Evolutionary conservation across 1,140 invertebrate species (phyloP).

Genomic region (Oncopodura yosiiana): DNA sequence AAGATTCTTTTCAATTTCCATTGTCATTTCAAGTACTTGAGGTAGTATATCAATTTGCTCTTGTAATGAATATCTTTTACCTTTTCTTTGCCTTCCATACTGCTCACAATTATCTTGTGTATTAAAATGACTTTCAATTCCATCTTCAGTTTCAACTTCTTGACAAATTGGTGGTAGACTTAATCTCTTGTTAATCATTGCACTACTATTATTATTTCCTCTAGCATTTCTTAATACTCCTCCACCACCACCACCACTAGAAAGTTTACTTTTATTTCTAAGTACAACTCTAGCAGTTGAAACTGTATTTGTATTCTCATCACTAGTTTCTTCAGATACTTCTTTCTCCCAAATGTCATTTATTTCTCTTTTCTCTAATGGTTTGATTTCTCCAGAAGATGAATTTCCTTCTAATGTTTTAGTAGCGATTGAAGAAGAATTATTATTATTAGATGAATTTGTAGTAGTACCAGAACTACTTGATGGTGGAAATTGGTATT

Average conservation of each 20-base stretch:
- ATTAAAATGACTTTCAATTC: conserved; percentile 21
- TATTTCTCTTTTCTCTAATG: conserved; percentile 34
- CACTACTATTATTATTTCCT: conserved; percentile 7
- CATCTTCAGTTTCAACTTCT: conserved; percentile 13
- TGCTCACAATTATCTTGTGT: too few relatives aligned
- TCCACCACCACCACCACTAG: conserved; percentile 1
- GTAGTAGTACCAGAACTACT: too few relatives aligned
- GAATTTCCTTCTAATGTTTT: too few relatives aligned
- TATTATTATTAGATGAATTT: too few relatives aligned
- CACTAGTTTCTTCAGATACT: neutral
- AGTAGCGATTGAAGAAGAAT: too few relatives aligned
- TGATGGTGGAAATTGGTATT: conserved; percentile 59
- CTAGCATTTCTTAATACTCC: conserved; percentile 9
- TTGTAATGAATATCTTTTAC: conserved; percentile 32
- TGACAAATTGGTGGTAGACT: neutral
- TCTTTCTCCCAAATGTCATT: conserved; percentile 36
- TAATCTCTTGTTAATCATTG: conserved; percentile 9
- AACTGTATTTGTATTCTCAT: neutral
- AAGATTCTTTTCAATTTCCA: conserved; percentile 30
- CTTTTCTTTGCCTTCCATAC: too few relatives aligned
- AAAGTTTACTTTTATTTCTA: neutral
- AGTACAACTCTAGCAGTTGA: conserved; percentile 1
- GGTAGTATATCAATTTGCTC: conserved; percentile 27
- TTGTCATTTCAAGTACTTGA: conserved; percentile 31
- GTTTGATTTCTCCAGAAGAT: conserved; percentile 57